phyloP scores from a whole-genome alignment of 2,113 vertebrate genomes.

The Meleagris gallopavo region DNA sequence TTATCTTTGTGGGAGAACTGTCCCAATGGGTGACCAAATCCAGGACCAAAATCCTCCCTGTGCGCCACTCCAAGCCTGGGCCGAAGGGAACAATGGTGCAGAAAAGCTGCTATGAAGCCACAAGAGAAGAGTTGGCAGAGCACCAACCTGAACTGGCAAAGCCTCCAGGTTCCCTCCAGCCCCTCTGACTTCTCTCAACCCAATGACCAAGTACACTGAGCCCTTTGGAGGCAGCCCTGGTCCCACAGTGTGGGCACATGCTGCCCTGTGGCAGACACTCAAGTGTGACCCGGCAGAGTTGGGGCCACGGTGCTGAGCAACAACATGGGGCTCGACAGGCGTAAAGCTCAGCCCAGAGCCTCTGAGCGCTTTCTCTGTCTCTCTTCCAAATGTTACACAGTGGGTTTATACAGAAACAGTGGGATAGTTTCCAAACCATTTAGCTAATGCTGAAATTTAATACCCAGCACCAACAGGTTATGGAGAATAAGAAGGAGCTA shows the following conservation, averaged over 20 bases:
- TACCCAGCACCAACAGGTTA: slow-evolving; percentile 28
- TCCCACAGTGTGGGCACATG: background rate
- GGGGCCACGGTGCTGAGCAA: background rate
- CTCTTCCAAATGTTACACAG: slow-evolving; percentile 60
- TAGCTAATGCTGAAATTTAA: slow-evolving; percentile 65
- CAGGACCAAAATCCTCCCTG: background rate
- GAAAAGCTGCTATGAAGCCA: background rate
- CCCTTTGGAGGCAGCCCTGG: background rate
- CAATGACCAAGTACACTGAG: background rate
- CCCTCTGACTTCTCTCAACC: background rate
- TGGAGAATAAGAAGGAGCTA: slow-evolving; percentile 20
- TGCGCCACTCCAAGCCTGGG: background rate
- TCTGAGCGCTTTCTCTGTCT: slow-evolving; percentile 47
- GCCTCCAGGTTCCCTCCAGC: background rate
- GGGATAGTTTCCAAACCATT: slow-evolving; percentile 64
- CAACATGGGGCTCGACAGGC: background rate
- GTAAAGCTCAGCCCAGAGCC: background rate
- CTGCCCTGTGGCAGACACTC: background rate
- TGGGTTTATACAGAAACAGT: slow-evolving; percentile 55
- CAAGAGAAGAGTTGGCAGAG: background rate
- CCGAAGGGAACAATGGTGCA: background rate
- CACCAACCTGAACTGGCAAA: background rate
- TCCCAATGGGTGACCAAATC: background rate
- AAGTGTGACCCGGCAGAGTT: accelerated
- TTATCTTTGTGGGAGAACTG: background rate